These are phyloP conservation scores for Siniperca scherzeri DNA, from an alignment of 2,797 vertebrate genomes.

Conservation along the genomic window DNA sequence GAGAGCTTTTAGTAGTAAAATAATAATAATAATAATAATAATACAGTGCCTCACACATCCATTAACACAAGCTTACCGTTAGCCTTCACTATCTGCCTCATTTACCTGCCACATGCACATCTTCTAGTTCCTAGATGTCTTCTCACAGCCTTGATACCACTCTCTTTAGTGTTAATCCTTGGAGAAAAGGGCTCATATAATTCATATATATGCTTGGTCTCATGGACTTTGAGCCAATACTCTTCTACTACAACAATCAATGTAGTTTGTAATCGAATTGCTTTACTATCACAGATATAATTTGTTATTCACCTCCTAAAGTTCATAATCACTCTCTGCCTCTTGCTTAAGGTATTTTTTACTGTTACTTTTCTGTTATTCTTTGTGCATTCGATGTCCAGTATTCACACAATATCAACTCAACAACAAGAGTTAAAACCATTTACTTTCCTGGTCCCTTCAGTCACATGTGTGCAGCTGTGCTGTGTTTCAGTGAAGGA, in stretches of 20 bases:
- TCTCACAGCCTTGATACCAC: constrained; percentile 19
- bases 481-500: constrained; percentile 71
- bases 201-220: constrained; percentile 22
- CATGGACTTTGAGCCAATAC: constrained; percentile 25
- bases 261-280: not conserved
- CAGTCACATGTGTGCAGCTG: constrained; percentile 69
- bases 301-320: constrained; percentile 12
- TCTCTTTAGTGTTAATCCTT: constrained; percentile 39
- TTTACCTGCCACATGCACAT: constrained; percentile 30
- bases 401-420: constrained; percentile 9
- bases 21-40: constrained; percentile 5
- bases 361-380: not conserved
- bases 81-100: constrained; percentile 11
- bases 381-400: not conserved
- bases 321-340: not conserved
- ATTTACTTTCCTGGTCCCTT: constrained; percentile 43
- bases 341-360: not conserved
- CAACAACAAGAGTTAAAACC: constrained; percentile 31
- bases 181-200: constrained; percentile 23
- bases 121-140: constrained; percentile 11
- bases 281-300: constrained; percentile 5
- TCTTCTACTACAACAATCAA: constrained; percentile 16
- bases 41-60: constrained; percentile 6
- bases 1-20: constrained; percentile 31
- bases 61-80: constrained; percentile 25